A percentile compares a stretch with the other conserved stretches of the same genome.
Conservation (phyloP, 2,113 vertebrate species). For the Tenrec ecaudatus region DNA sequence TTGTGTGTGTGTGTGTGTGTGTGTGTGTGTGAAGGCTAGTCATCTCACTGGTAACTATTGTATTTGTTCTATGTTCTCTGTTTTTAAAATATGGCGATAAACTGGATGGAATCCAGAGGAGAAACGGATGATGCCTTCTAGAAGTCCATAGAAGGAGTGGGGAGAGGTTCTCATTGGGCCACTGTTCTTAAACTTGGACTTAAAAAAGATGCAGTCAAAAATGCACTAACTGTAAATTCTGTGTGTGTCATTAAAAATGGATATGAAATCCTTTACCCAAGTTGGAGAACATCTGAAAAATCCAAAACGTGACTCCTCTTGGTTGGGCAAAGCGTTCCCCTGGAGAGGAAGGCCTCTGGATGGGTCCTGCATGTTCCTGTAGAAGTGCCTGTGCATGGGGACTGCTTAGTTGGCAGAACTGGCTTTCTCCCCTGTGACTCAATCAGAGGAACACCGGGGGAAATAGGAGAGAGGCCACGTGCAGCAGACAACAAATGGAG, state of each 20-base stretch:
- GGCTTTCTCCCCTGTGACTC: background rate
- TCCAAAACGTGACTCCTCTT: background rate
- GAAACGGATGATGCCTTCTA: background rate
- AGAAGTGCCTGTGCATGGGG: background rate
- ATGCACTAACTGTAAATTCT: background rate
- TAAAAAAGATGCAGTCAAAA: background rate
- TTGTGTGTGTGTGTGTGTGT: no score
- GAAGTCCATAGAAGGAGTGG: background rate
- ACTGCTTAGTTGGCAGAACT: background rate
- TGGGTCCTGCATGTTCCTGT: background rate
- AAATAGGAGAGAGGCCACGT: background rate
- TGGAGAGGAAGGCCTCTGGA: background rate
- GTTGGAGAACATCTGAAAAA: conserved; percentile 5
- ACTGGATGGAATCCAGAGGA: conserved; percentile 19
- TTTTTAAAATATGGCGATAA: conserved; percentile 41
- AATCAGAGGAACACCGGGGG: background rate
- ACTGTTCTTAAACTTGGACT: background rate
- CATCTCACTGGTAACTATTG: background rate
- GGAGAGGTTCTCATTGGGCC: background rate
- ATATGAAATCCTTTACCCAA: background rate
- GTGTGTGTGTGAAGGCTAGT: background rate
- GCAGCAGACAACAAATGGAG: background rate
- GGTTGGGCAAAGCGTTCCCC: background rate
- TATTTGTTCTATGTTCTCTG: conserved; percentile 2
- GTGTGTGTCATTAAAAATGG: background rate